Percentiles rank a stretch among this genome's conserved stretches.
Evolutionary conservation across 2,797 vertebrate genomes (phyloP).

Genomic region (Falco cherrug): DNA sequence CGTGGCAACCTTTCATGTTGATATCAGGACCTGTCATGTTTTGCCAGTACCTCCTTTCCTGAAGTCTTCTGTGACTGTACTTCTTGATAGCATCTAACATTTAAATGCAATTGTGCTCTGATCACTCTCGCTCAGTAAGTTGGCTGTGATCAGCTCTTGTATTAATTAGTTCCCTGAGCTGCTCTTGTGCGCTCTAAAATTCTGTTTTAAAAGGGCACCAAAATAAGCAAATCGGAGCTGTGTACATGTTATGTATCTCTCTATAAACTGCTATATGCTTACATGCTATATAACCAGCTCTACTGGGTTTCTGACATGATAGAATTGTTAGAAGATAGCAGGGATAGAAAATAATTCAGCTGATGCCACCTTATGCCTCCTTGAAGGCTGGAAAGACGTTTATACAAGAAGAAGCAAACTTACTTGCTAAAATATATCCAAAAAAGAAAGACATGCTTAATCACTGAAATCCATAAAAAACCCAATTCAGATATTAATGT

Average conservation of each 20-base stretch:
- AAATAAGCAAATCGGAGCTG: background rate
- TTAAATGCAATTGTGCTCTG: background rate
- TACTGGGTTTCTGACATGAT: background rate
- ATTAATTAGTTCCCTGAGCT: background rate
- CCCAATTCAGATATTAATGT: background rate
- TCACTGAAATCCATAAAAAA: background rate
- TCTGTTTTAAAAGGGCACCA: background rate
- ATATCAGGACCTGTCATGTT: background rate
- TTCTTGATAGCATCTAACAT: background rate
- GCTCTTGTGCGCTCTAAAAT: background rate
- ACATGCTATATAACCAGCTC: background rate
- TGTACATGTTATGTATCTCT: background rate
- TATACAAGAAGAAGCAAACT: accelerated
- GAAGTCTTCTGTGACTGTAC: background rate
- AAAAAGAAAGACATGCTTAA: background rate
- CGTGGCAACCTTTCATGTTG: background rate
- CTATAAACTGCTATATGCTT: no score
- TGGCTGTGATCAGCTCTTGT: background rate
- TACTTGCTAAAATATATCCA: background rate
- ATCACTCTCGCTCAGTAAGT: background rate
- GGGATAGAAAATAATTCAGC: background rate
- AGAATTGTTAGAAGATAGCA: background rate
- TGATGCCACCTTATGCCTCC: background rate
- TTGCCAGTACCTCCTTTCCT: background rate
- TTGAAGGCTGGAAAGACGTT: background rate